These are phyloP conservation scores for Vulpes ferrilata DNA, from an alignment of 2,113 vertebrate species.

Conservation along the genomic window DNA sequence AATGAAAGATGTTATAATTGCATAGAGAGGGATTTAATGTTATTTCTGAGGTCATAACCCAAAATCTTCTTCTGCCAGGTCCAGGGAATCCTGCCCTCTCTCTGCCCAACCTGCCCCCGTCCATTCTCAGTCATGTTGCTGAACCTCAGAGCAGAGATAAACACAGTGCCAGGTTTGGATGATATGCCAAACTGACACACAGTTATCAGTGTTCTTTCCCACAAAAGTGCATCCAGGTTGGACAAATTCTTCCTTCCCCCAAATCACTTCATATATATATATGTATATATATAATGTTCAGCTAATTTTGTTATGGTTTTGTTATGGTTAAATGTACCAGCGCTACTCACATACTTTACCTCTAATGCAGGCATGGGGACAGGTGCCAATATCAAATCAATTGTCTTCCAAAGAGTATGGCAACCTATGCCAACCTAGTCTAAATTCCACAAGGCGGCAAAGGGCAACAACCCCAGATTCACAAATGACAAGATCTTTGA, in stretches of 20 bases:
- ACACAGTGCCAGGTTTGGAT: neutral
- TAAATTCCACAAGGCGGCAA: neutral
- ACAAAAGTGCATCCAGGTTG: neutral
- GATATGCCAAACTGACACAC: neutral
- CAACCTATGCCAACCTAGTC: constrained; percentile 10
- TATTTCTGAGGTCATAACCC: constrained; percentile 78
- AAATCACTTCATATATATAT: neutral
- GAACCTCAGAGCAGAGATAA: neutral
- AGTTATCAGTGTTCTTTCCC: neutral
- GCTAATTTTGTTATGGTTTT: neutral
- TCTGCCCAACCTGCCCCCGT: neutral
- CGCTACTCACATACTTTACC: neutral
- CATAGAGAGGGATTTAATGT: constrained; percentile 82
- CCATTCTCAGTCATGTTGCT: neutral
- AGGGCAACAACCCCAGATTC: neutral
- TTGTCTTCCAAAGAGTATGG: constrained; percentile 14
- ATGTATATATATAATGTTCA: neutral
- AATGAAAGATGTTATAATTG: constrained; percentile 84
- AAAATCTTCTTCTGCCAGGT: constrained; percentile 58
- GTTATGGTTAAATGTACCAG: neutral
- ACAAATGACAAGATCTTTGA: constrained; percentile 19
- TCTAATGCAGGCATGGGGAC: constrained; percentile 3
- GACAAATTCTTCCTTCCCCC: neutral
- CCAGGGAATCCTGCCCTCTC: constrained; percentile 45
- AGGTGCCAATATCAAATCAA: neutral